A percentile compares a stretch with the other conserved stretches of the same genome.
Evolutionary conservation across 2,888 invertebrate genomes (phyloP).

Genomic region (Dastarcus helophoroides): DNA sequence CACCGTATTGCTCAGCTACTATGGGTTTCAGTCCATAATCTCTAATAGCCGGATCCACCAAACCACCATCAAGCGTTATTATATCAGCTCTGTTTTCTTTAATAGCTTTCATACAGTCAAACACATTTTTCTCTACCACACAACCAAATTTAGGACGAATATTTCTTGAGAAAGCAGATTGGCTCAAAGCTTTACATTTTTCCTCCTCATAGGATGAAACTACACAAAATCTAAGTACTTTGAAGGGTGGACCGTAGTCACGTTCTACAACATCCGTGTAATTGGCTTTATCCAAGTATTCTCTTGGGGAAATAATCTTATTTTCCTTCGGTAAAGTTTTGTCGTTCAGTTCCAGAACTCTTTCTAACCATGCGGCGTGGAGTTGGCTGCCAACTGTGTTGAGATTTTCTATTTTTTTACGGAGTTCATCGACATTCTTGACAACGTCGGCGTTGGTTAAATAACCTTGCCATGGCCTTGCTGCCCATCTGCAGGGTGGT

Average conservation of each 20-base stretch:
- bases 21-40: conserved; percentile 51
- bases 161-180: conserved; percentile 64
- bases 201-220: conserved; percentile 51
- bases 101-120: conserved; percentile 55
- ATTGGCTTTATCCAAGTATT: conserved; percentile 32
- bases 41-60: conserved; percentile 41
- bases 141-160: conserved; percentile 74
- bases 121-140: conserved; percentile 48
- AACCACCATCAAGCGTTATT: conserved; percentile 53
- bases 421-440: conserved; percentile 41
- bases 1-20: conserved; percentile 52
- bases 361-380: conserved; percentile 37
- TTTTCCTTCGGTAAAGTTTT: conserved; percentile 41
- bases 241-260: conserved; percentile 57
- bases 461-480: conserved; percentile 74
- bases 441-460: conserved; percentile 54
- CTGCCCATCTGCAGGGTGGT: conserved; percentile 68
- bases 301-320: conserved; percentile 28
- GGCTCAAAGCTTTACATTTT: conserved; percentile 63
- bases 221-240: conserved; percentile 57
- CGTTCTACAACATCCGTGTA: conserved; percentile 58
- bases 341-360: conserved; percentile 47
- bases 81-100: conserved; percentile 60
- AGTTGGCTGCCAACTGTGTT: conserved; percentile 35
- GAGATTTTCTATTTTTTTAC: conserved; percentile 45